Evolutionary conservation across 2,888 invertebrate species (phyloP), one percentile per base, ranked within the genome.

Genomic region (Metallyticus violacea): DNA sequence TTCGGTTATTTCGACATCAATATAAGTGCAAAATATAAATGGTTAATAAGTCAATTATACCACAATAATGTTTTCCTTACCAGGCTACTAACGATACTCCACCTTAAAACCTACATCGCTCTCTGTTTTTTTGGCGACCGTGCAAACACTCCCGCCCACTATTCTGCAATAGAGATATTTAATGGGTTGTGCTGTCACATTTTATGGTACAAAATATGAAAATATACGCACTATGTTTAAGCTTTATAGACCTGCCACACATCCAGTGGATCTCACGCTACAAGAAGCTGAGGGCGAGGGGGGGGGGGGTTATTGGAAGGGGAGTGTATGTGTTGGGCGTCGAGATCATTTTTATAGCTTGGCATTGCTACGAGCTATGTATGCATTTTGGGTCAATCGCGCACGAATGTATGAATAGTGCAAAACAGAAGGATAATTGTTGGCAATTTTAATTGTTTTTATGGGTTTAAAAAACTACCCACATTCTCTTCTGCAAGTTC

Each of bases 141-240:
- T n/a, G n/a, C n/a, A n/a, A n/a, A n/a, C n/a, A n/a, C n/a, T n/a
- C 40, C 40, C 22, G 22, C 40, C 82, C 26, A 9, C 82, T 22
- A 76, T 62, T 26, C 26, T 76, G 62, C 26, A 26, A 27, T 82
- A 76, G 15, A 82, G 82, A 76, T 25, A 26, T 77, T 81, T 86
- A 86, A 86, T 86, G 86, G 86, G 81, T 81, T 86, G 77, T 77
- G 77, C 26, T 86, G 76, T 77, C 86, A 77, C 81, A 81, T 86
- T 86, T 86, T 81, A 86, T 86, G 86, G 80, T 29, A 77, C 81
- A 77, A 86, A 86, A 86, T 86, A 86, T 86, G 86, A 86, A 86
- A 86, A 86, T 86, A 86, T 86, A 86, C 81, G 86, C 86, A 81
- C 81, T 81, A 81, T 86, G 81, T 81, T 86, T 86, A 86, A 86